A percentile compares a stretch with the other conserved stretches of the same genome.
Evolutionary conservation across 2,888 invertebrate species (phyloP).

Genomic region (Callosobruchus maculatus): DNA sequence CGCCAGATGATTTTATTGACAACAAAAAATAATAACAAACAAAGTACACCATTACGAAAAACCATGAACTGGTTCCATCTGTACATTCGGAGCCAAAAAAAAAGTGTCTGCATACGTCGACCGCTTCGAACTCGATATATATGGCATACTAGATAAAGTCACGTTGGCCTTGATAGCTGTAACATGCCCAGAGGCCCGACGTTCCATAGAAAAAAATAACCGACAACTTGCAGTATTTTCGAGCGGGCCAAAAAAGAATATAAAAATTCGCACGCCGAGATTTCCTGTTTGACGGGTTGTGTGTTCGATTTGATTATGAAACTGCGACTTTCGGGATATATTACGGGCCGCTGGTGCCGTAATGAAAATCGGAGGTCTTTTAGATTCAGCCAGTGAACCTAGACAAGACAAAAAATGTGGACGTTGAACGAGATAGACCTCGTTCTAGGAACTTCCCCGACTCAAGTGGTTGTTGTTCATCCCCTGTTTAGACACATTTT

Average conservation of each 20-base stretch:
- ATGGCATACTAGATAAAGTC: conserved; percentile 4
- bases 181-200: conserved; percentile 19
- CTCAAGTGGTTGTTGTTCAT: too few relatives aligned
- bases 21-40: too few relatives aligned
- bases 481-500: too few relatives aligned
- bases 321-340: conserved; percentile 2
- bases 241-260: conserved; percentile 19
- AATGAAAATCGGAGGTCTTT: background rate
- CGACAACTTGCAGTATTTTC: conserved; percentile 26
- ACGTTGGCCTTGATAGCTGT: conserved; percentile 24
- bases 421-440: too few relatives aligned
- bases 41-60: too few relatives aligned
- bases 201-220: conserved; percentile 21
- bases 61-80: too few relatives aligned
- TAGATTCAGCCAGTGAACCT: too few relatives aligned
- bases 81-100: too few relatives aligned
- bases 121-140: background rate
- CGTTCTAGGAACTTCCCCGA: too few relatives aligned
- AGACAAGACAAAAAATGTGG: too few relatives aligned
- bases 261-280: conserved; percentile 28
- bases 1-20: too few relatives aligned
- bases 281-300: conserved; percentile 32
- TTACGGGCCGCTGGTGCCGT: conserved; percentile 3
- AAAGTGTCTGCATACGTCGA: too few relatives aligned
- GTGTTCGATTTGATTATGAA: conserved; percentile 14